phyloP scores from a whole-genome alignment of 1,140 invertebrate genomes.

The Forficula auricularia region DNA sequence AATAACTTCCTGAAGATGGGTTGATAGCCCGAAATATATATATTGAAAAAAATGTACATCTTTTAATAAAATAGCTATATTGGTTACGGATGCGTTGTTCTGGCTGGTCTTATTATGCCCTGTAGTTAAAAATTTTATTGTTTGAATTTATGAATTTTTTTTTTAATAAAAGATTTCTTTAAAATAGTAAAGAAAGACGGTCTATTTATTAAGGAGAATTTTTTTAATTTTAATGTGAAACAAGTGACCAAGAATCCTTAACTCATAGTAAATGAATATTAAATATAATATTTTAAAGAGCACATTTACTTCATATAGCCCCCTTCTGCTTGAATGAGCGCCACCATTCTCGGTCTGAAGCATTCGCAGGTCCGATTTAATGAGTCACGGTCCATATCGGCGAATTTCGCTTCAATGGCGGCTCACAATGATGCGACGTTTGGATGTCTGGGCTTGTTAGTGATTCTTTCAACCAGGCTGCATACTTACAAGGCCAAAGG shows the following conservation, averaged over 20 bases:
- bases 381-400: background rate
- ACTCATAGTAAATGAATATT: too few relatives aligned
- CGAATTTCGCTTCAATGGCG: background rate
- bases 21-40: too few relatives aligned
- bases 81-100: too few relatives aligned
- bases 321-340: background rate
- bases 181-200: background rate
- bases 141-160: conserved; percentile 1
- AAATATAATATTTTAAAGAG: too few relatives aligned
- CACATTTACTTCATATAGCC: background rate
- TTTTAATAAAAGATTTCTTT: background rate
- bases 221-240: background rate
- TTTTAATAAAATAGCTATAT: too few relatives aligned
- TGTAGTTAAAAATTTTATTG: too few relatives aligned
- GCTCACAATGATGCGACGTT: background rate
- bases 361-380: background rate
- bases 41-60: too few relatives aligned
- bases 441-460: conserved; percentile 1
- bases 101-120: too few relatives aligned
- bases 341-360: conserved; percentile 5
- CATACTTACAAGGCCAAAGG: conserved; percentile 2
- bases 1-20: too few relatives aligned
- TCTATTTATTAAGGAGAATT: background rate
- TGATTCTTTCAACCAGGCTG: conserved; percentile 1
- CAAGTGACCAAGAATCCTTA: background rate